phyloP scores from a whole-genome alignment of 2,888 invertebrate genomes.

The Cecidostiba fungosa region DNA sequence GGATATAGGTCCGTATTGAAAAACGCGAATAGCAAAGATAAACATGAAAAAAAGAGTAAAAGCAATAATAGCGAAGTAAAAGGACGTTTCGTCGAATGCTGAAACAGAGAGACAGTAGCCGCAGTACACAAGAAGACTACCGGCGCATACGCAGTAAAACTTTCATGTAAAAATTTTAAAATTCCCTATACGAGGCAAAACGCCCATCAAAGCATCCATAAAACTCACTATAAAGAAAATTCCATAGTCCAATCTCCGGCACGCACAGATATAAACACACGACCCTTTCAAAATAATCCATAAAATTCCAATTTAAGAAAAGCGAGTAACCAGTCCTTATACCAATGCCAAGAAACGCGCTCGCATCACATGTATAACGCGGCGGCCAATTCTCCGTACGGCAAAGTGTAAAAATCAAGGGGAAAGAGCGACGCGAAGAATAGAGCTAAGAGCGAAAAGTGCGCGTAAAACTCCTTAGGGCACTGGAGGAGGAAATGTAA shows the following conservation, averaged over 20 bases:
- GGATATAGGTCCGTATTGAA: not conserved
- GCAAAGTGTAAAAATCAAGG: not conserved
- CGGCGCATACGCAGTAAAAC: not conserved
- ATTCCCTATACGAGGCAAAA: not conserved
- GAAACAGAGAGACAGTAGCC: not conserved
- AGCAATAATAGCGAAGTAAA: not conserved
- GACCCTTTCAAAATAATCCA: not conserved
- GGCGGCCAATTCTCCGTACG: not conserved
- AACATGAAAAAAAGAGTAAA: not conserved
- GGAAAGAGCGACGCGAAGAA: not conserved
- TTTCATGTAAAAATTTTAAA: not conserved
- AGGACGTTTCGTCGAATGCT: not conserved
- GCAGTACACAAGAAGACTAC: not conserved
- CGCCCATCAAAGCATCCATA: not conserved
- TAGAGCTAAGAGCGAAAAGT: not conserved
- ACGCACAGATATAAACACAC: not conserved
- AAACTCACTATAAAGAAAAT: not conserved
- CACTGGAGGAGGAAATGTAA: not conserved
- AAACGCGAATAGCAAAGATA: not conserved
- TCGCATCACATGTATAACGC: no score
- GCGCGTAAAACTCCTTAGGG: not conserved
- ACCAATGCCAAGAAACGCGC: no score
- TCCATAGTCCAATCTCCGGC: not conserved
- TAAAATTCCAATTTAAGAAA: slow-evolving; percentile 11
- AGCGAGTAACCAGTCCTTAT: not conserved